Evolutionary conservation across 2,113 vertebrate genomes (phyloP).

Genomic region (Centrocercus urophasianus): DNA sequence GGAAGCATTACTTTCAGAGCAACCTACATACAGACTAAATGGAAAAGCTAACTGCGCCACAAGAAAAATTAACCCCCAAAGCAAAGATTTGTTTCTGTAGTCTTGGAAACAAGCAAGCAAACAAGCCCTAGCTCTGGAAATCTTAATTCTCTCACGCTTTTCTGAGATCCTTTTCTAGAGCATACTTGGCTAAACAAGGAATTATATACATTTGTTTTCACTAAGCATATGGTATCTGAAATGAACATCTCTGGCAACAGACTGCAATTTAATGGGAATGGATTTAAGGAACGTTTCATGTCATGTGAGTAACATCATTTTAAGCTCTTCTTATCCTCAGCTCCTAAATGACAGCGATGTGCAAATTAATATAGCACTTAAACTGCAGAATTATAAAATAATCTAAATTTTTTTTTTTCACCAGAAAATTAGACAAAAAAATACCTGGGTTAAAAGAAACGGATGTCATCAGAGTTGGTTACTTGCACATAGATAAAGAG

Average conservation of each 20-base stretch:
- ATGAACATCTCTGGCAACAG: background rate
- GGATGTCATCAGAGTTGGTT: background rate
- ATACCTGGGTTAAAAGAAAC: background rate
- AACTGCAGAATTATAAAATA: background rate
- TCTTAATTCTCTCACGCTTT: background rate
- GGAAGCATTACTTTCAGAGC: too few species aligned
- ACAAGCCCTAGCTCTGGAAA: background rate
- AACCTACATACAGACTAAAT: background rate
- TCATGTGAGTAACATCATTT: background rate
- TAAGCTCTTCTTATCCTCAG: background rate
- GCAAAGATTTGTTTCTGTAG: background rate
- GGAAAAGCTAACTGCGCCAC: background rate
- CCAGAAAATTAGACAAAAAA: background rate
- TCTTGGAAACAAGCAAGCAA: background rate
- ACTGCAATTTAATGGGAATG: background rate
- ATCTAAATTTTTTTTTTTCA: background rate
- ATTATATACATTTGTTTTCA: background rate
- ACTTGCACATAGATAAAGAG: background rate
- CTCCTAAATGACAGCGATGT: background rate
- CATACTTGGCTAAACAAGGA: background rate
- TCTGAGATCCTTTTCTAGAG: background rate
- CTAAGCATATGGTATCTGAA: background rate
- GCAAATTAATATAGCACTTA: background rate
- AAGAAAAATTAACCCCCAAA: background rate
- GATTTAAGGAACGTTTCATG: background rate